Evolutionary conservation across 2,113 vertebrate genomes (phyloP), one percentile per base, ranked within the genome.

Genomic region (Delphinapterus leucas): DNA sequence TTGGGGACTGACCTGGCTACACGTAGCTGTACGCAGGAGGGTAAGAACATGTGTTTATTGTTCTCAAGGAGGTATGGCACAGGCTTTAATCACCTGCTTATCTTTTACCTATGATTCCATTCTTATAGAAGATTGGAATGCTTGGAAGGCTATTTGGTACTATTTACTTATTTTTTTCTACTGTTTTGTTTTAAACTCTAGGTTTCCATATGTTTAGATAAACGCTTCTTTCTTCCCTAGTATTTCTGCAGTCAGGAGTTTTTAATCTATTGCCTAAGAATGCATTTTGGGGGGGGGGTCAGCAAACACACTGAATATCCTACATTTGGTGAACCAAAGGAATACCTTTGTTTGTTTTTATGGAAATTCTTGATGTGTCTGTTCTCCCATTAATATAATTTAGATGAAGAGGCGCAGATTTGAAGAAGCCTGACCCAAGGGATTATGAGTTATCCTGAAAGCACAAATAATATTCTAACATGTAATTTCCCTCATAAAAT

Each of bases 381-480:
- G 9, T 92, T 90, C 44, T 97, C 23, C 79, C 76, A 93, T 90
- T 97, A 92, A 96, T 93, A 93, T 82, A 95, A 93, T 91, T 96
- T 96, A 93, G 65, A 91, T 96, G 80, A 96, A 95, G 84, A 71
- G 83, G 94, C 92, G 74, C 61, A 87, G 88, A 95, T 93, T 94
- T 97, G 65, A 96, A 68, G 73, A 95, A 80, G 70, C 36, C 87
- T 76, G 58, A 89, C 25, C 55, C 63, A 95, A 77, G 61, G 33
- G 53, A 93, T 93, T 97, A n/a, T 96, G 88, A 97, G 33, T 84
- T 96, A 90, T 90, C 58, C 84, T 94, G 63, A 96, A 96, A 92
- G 84, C 80, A 94, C 47, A 93, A 90, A 90, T 95, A 80, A 67
- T 96, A 88, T 84, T 97, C 97, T 95, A 81, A 41, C 38, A 63